Evolutionary conservation across 2,888 invertebrate genomes (phyloP).

Genomic region (Leucophenga maculata): DNA sequence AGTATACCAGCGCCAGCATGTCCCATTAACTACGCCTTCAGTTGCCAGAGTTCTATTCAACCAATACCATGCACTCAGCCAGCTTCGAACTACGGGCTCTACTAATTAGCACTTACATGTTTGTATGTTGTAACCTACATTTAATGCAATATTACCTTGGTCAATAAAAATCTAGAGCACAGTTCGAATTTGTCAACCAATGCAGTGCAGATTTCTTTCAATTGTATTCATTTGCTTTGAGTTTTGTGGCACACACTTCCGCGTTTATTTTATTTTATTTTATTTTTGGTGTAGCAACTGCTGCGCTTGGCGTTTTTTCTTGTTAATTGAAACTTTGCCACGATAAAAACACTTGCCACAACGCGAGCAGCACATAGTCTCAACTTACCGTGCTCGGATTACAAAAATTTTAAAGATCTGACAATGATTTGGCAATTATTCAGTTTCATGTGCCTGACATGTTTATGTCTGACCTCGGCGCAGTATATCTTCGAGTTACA

Average conservation of each 20-base stretch:
- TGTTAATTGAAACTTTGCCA: slow-evolving; percentile 24
- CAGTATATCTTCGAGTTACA: slow-evolving; percentile 31
- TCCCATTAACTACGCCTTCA: slow-evolving; percentile 16
- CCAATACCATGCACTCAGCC: slow-evolving; percentile 26
- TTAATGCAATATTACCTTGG: slow-evolving; percentile 38
- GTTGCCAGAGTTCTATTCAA: slow-evolving; percentile 14
- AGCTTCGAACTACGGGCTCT: neutral
- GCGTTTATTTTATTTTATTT: slow-evolving; percentile 29
- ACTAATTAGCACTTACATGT: neutral
- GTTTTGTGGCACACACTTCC: slow-evolving; percentile 7
- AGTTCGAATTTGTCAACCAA: slow-evolving; percentile 1
- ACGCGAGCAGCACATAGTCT: slow-evolving; percentile 40
- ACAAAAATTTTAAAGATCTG: slow-evolving; percentile 8
- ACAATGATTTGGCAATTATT: slow-evolving; percentile 14
- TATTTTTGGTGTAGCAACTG: slow-evolving; percentile 23
- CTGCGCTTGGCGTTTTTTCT: slow-evolving; percentile 45
- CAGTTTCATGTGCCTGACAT: slow-evolving; percentile 38
- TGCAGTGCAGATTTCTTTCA: neutral
- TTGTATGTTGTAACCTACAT: neutral
- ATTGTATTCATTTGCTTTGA: slow-evolving; percentile 23
- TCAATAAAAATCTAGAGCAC: slow-evolving; percentile 19
- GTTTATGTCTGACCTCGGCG: slow-evolving; percentile 23
- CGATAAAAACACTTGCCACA: slow-evolving; percentile 48
- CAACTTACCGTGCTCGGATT: slow-evolving; percentile 39
- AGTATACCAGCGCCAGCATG: slow-evolving; percentile 30